Base-by-base conservation (phyloP, 2,888 invertebrate genomes). In the Andrena fulva region DNA sequence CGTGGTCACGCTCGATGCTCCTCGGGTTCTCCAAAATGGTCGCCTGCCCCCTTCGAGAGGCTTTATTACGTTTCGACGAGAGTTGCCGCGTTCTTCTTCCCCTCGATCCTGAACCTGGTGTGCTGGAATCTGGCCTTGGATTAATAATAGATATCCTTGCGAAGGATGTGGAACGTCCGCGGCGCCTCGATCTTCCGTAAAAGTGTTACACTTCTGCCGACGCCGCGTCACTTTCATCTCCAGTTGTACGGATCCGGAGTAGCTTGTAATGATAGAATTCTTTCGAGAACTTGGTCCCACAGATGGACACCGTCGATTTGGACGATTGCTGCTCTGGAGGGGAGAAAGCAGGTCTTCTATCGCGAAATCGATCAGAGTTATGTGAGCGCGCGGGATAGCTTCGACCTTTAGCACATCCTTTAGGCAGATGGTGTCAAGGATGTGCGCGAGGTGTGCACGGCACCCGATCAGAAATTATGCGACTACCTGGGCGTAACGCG, bases 381-480 rank as follows among this genome's bases (percentile, higher is more conserved):
- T 78, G 84, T 79, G 81, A 81, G 85, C 78, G 64, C 76, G 83
- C 69, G 69, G 68, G 72, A 66, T 63, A 59, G 76, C 59, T 75
- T 52, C 86, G 89, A 89, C 89, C 89, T 89, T 85, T 89, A 64
- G 86, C 56, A 86, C 89, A 89, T 89, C 89, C 89, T 89, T 89
- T 89, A 73, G 88, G 74, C 87, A 75, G 88, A 89, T 72, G 87
- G 88, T 89, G 89, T 89, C 89, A 89, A 88, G 89, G 89, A 89
- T 89, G 79, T 35, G 79, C 83, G 79, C 82, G 80, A 85, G 81
- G 82, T 77, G 88, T 72, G 84, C 77, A 83, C 70, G 79, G 74
- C 69, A 35, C 33, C 78, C 77, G 84, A 88, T 88, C 83, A 84
- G 88, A 88, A 89, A 89, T 88, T 87, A 86, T 86, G 85, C 84